Evolutionary conservation across 2,113 vertebrate genomes (phyloP).

Genomic region (Chitala chitala): DNA sequence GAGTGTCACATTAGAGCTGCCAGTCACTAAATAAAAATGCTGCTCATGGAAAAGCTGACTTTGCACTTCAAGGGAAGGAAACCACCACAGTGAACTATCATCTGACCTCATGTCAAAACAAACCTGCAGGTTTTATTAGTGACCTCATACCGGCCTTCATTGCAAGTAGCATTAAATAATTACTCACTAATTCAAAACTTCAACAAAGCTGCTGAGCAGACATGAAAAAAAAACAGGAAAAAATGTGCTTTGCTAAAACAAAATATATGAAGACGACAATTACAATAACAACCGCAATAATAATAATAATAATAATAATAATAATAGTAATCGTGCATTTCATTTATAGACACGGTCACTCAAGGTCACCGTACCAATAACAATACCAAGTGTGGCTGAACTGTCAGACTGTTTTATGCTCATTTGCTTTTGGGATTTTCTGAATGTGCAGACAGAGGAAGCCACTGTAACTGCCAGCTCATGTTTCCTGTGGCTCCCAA

Average conservation of each 20-base stretch:
- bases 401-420: background rate
- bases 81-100: no score
- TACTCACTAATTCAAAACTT: no score
- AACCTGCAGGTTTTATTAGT: no score
- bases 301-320: background rate
- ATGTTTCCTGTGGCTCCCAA: background rate
- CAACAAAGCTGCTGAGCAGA: background rate
- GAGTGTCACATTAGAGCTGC: background rate
- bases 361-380: no score
- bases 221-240: background rate
- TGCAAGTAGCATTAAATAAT: no score
- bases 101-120: no score
- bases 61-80: no score
- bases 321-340: background rate
- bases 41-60: no score
- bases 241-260: background rate
- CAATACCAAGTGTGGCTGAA: background rate
- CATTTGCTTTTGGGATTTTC: background rate
- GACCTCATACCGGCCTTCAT: no score
- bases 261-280: no score
- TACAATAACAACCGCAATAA: no score
- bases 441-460: background rate
- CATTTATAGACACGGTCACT: background rate
- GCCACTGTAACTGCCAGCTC: background rate
- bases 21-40: background rate